phyloP scores from a whole-genome alignment of 2,113 vertebrate species.

The Cyanistes caeruleus region DNA sequence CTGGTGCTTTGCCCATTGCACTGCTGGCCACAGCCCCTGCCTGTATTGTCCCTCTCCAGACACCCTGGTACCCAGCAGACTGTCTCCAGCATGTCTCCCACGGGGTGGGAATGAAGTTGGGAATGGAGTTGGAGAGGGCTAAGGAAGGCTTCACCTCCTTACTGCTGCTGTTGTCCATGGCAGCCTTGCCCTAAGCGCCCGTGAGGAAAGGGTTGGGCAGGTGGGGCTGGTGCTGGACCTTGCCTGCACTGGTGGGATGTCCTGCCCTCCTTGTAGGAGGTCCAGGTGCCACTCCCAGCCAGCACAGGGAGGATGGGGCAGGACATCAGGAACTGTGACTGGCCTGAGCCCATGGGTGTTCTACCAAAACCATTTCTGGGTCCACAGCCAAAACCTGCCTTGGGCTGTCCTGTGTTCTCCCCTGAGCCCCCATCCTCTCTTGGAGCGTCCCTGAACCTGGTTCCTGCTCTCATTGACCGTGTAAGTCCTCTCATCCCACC shows the following conservation, averaged over 20 bases:
- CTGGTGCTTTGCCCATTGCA: background rate
- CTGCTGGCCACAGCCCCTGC: background rate
- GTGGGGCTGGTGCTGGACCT: background rate
- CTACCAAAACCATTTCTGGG: background rate
- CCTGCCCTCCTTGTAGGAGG: background rate
- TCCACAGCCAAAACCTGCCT: background rate
- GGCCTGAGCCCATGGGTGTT: background rate
- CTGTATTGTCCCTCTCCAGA: rapidly evolving
- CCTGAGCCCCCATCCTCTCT: background rate
- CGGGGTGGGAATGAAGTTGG: background rate
- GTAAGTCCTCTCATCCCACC: no score
- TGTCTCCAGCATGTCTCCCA: background rate
- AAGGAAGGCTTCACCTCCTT: background rate
- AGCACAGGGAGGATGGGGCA: background rate
- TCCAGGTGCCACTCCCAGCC: background rate
- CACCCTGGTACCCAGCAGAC: background rate
- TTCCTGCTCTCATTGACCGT: background rate
- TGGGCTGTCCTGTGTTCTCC: background rate
- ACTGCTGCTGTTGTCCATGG: background rate
- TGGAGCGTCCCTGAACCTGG: background rate
- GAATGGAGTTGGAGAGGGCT: background rate
- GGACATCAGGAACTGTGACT: background rate
- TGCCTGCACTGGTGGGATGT: background rate
- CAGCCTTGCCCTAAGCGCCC: background rate
- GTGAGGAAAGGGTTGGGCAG: background rate